Evolutionary conservation across 1,140 invertebrate species (phyloP).

Genomic region (Gryllus bimaculatus): DNA sequence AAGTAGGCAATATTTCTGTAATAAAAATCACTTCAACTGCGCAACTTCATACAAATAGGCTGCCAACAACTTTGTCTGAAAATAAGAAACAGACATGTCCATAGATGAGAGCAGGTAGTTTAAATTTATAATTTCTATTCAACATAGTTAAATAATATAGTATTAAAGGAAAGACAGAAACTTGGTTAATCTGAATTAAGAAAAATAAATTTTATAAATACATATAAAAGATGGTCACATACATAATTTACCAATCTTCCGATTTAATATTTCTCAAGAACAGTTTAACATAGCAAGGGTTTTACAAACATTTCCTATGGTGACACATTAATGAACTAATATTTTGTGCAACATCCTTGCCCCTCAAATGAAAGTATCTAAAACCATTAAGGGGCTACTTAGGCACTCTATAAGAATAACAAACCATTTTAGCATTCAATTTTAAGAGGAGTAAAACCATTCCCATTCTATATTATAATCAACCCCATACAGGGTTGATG

Average conservation of each 20-base stretch:
- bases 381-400: no score
- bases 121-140: neutral
- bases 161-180: neutral
- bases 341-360: no score
- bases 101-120: neutral
- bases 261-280: neutral
- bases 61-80: slow-evolving; percentile 75
- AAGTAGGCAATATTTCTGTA: neutral
- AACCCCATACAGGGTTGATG: no score
- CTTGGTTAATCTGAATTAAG: neutral
- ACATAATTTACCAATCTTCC: neutral
- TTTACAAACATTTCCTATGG: no score
- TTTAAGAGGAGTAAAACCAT: no score
- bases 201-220: no score
- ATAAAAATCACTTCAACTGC: slow-evolving; percentile 34
- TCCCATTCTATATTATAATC: no score
- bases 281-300: no score
- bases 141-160: neutral
- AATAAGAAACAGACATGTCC: slow-evolving; percentile 29
- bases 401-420: no score
- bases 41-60: slow-evolving; percentile 75
- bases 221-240: neutral
- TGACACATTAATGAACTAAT: no score
- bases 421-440: no score
- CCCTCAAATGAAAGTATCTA: no score